phyloP scores from a whole-genome alignment of 2,797 vertebrate genomes.

The Trematomus bernacchii region DNA sequence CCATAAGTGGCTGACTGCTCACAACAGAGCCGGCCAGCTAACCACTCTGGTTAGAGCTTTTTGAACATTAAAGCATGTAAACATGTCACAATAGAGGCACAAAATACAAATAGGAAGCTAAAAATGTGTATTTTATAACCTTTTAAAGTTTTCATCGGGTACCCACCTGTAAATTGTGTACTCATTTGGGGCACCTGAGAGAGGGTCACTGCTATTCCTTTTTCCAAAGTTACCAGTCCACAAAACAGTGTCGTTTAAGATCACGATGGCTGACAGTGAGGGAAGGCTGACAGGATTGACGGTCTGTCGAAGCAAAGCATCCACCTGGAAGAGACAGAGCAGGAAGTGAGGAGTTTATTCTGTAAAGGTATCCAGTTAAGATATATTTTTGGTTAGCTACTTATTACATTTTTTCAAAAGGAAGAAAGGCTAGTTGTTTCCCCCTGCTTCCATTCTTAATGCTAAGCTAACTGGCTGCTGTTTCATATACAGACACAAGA shows the following conservation, averaged over 20 bases:
- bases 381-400: background rate
- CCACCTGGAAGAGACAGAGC: conserved; percentile 84
- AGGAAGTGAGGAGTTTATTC: background rate
- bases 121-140: background rate
- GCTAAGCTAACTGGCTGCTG: background rate
- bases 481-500: background rate
- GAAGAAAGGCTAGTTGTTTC: background rate
- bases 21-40: too few relatives aligned
- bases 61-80: too few relatives aligned
- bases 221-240: conserved; percentile 97
- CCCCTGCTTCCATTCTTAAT: background rate
- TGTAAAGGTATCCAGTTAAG: background rate
- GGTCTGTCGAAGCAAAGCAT: conserved; percentile 85
- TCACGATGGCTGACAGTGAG: conserved; percentile 91
- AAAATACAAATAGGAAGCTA: too few relatives aligned
- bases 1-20: too few relatives aligned
- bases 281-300: conserved; percentile 87
- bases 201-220: conserved; percentile 89
- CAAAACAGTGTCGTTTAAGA: conserved; percentile 94
- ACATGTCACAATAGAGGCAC: too few relatives aligned
- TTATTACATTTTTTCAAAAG: background rate
- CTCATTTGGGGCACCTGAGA: conserved; percentile 90
- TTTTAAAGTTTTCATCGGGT: background rate
- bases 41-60: too few relatives aligned
- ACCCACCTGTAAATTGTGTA: conserved; percentile 95